Base-by-base conservation (phyloP, 1,140 invertebrate genomes). In the Heliconius melpomene region DNA sequence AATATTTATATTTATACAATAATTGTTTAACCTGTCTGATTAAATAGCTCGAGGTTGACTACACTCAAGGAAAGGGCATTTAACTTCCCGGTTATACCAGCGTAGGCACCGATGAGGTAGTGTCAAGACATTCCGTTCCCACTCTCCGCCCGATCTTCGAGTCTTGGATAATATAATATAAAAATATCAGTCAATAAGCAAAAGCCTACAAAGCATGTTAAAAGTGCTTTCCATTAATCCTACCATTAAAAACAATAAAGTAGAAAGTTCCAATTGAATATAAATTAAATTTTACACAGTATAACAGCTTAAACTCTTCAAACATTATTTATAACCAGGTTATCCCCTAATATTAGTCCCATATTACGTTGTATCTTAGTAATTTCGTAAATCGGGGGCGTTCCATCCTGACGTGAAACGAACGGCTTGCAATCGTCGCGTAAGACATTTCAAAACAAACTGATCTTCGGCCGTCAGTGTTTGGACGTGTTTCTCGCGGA, bases 371-470 rank as follows among this genome's bases (percentile, higher is more conserved):
- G 76, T 38, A 72, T 77, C 8, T 38, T 38, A 74, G 75, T 81
- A 71, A 77, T 81, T 81, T 78, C 79, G 79, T 81, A 81, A 74
- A 77, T 77, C 75, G 79, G 72, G 75, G 79, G 79, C 75, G 79
- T 78, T 80, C 71, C 79, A 80, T 78, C 82, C 84, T 86, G 89
- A 89, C 85, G 88, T 86, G 88, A 87, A 89, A 83, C 87, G 87
- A 86, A 85, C 85, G 88, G 87, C 86, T 85, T 86, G 84, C 80
- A 81, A 89, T 87, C 85, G 83, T 87, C 80, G 83, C 85, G 85
- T 86, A 88, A 70, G 91, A 94, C 91, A 88, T 94, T 86, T 94
- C 88, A 92, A 94, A 94, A 94, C 90, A 94, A 94, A 94, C 92
- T 78, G 74, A 88, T 88, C 89, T 83, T 77, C 84, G 78, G 60